Evolutionary conservation across 2,888 invertebrate genomes (phyloP), one percentile per base, ranked within the genome.

Genomic region (Torymus aiolomorphi): DNA sequence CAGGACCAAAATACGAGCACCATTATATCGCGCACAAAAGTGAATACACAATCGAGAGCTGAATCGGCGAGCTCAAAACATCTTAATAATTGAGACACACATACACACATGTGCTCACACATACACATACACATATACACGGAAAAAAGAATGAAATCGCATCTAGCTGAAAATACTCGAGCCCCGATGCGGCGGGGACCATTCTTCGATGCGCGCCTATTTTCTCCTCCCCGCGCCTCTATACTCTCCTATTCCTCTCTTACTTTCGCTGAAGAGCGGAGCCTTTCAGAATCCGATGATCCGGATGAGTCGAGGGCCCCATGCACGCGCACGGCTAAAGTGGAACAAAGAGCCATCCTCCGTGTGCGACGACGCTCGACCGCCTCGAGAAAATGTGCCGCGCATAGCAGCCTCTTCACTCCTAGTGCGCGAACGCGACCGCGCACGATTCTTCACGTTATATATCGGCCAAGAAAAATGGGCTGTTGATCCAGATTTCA

Each of bases 201-300:
- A 74, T 74, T 74, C 63, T 65, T 18, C 14, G 24, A 16, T 61
- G 13, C 31, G 20, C 31, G 20, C 59, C 13, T 59, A 16, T 49
- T 14, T 54, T 73, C 31, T 20, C 56, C 31, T 31, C 31, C 31
- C 31, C 8, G 8, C 31, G 31, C 1, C 31, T 31, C 1, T 31
- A 31, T 31, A 31, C 31, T 31, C 31, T 3, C 2, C 1, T 31
- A 31, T 31, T 31, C 31, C 31, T 31, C 31, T 31, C 31, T 31
- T 31, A 31, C 31, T 31, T 31, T 31, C 31, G 31, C 31, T 31
- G 31, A 31, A 31, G 62, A 49, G 16, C 16, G 10, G 54, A 13
- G n/a, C 18, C 61, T 54, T 61, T 72, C 71, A 31, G 71, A 74
- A 78, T 78, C 74, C 69, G 74, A 74, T 78, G 78, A 78, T 78